phyloP scores from a whole-genome alignment of 2,797 vertebrate species.

The Silurus aristotelis region DNA sequence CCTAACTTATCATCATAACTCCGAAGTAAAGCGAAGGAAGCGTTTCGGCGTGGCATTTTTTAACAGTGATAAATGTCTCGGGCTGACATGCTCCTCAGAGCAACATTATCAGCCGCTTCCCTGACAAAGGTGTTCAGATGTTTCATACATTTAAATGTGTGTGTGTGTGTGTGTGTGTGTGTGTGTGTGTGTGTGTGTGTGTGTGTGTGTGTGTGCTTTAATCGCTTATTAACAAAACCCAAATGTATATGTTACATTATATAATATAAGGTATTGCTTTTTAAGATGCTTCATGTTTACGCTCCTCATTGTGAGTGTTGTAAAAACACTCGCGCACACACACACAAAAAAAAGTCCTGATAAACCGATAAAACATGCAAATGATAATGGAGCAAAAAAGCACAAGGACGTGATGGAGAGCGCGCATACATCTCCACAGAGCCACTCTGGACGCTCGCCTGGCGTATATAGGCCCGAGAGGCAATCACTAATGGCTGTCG shows the following conservation, averaged over 20 bases:
- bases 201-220: too few species aligned
- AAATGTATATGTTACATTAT: too few species aligned
- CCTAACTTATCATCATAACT: slow-evolving; percentile 69
- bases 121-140: neutral
- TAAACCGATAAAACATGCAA: neutral
- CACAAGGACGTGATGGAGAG: neutral
- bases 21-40: slow-evolving; percentile 52
- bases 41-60: slow-evolving; percentile 21
- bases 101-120: neutral
- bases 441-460: slow-evolving; percentile 33
- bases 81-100: neutral
- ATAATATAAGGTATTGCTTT: too few species aligned
- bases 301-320: neutral
- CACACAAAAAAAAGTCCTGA: neutral
- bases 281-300: neutral
- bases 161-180: too few species aligned
- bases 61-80: slow-evolving; percentile 24
- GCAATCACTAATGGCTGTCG: slow-evolving; percentile 63
- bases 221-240: too few species aligned
- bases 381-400: neutral
- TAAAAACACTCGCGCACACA: neutral
- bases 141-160: neutral
- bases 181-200: too few species aligned
- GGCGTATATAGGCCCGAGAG: slow-evolving; percentile 41
- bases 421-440: neutral